Percentiles rank a stretch among this genome's conserved stretches.
phyloP scores from a whole-genome alignment of 2,113 vertebrate species.

The Charadrius vociferus region DNA sequence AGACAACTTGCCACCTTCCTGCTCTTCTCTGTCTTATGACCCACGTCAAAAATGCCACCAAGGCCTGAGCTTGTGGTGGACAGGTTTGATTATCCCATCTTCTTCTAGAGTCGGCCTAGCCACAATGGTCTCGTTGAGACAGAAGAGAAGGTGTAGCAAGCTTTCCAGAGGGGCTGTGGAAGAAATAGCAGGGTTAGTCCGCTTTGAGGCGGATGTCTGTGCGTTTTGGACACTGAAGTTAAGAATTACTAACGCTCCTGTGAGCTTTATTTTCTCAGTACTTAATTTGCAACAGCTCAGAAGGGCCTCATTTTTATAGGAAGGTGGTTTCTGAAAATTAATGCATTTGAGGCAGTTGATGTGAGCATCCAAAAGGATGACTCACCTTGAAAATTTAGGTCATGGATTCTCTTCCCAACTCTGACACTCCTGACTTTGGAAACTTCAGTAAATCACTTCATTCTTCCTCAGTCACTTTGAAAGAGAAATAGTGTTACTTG shows the following conservation, averaged over 20 bases:
- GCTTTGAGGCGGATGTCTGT: neutral
- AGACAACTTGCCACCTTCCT: neutral
- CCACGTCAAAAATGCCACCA: neutral
- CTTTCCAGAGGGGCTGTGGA: neutral
- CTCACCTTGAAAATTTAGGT: neutral
- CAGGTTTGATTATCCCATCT: neutral
- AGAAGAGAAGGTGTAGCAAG: neutral
- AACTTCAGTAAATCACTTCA: neutral
- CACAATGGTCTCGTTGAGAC: fast-evolving
- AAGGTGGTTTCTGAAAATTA: neutral
- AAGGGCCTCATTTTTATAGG: neutral
- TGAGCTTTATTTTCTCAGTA: neutral
- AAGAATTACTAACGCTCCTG: neutral
- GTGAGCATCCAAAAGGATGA: neutral
- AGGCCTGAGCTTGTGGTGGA: neutral
- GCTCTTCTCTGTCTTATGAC: neutral
- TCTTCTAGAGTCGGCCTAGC: neutral
- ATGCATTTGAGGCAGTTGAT: neutral
- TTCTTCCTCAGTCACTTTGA: neutral
- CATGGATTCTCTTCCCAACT: neutral
- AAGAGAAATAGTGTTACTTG: neutral
- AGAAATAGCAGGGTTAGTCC: neutral
- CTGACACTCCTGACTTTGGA: neutral
- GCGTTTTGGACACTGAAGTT: neutral
- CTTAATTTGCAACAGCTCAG: neutral